A percentile compares a stretch with the other conserved stretches of the same genome.
Conservation (phyloP, 2,113 vertebrate species). For the Ondatra zibethicus region DNA sequence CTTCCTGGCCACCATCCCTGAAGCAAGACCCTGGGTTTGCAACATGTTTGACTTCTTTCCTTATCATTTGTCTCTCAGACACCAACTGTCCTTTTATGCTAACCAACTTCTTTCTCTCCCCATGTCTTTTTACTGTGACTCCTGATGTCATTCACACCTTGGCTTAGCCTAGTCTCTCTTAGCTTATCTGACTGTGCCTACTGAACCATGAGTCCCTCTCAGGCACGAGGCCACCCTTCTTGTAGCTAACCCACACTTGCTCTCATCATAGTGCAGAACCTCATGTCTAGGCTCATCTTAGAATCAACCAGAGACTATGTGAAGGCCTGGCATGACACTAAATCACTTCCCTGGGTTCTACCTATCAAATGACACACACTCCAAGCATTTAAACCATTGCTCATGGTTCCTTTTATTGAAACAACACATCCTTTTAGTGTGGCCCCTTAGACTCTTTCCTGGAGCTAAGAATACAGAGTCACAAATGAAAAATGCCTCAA, state of each 20-base stretch:
- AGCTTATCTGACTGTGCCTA: neutral
- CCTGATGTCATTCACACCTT: rapidly evolving
- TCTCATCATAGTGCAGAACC: neutral
- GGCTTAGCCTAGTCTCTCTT: neutral
- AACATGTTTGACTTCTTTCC: neutral
- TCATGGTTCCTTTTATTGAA: neutral
- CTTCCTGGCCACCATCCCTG: neutral
- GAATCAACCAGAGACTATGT: neutral
- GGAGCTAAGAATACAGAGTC: neutral
- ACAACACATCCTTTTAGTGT: neutral
- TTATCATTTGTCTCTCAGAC: neutral
- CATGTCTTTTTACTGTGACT: neutral
- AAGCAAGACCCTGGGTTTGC: neutral
- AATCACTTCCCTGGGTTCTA: too few relatives aligned
- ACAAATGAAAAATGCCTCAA: neutral
- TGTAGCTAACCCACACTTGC: too few relatives aligned
- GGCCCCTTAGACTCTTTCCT: too few relatives aligned
- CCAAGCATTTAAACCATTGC: neutral
- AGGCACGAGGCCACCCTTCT: rapidly evolving
- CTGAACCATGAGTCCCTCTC: too few relatives aligned
- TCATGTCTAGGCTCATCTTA: neutral
- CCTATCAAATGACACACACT: neutral
- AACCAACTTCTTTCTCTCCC: neutral
- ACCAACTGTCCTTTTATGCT: neutral
- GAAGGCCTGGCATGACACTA: rapidly evolving